These are phyloP conservation scores for Trichogramma dendrolimi DNA, from an alignment of 2,888 invertebrate genomes.

Conservation along the genomic window DNA sequence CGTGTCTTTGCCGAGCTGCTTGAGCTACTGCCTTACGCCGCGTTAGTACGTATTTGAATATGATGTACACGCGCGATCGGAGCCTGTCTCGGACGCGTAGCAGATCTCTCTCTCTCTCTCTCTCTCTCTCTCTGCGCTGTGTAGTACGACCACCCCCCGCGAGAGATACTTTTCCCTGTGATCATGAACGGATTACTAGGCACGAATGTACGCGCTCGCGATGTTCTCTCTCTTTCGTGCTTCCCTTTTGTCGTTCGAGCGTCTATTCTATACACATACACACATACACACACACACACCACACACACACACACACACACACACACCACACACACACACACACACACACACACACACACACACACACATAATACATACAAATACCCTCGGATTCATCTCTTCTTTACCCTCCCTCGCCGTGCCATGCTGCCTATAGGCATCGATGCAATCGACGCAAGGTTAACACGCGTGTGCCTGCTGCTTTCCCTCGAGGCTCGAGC, in stretches of 20 bases:
- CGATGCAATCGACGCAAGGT: too few relatives aligned
- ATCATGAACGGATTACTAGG: slow-evolving; percentile 3
- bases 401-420: background rate
- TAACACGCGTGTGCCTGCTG: too few relatives aligned
- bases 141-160: background rate
- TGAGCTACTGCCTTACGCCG: background rate
- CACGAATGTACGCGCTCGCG: background rate
- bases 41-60: too few relatives aligned
- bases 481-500: too few relatives aligned
- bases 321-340: too few relatives aligned
- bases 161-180: background rate
- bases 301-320: too few relatives aligned
- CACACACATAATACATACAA: too few relatives aligned
- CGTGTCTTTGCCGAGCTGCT: background rate
- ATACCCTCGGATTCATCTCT: background rate
- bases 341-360: too few relatives aligned
- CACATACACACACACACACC: too few relatives aligned
- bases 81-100: background rate
- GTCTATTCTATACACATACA: too few relatives aligned
- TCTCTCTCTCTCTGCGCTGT: background rate
- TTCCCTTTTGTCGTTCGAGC: background rate
- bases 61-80: too few relatives aligned
- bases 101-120: background rate
- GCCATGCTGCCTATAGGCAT: background rate
- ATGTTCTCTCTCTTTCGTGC: background rate